Evolutionary conservation across 2,888 invertebrate species (phyloP), one percentile per base, ranked within the genome.

Genomic region (Calliopum simillimum): DNA sequence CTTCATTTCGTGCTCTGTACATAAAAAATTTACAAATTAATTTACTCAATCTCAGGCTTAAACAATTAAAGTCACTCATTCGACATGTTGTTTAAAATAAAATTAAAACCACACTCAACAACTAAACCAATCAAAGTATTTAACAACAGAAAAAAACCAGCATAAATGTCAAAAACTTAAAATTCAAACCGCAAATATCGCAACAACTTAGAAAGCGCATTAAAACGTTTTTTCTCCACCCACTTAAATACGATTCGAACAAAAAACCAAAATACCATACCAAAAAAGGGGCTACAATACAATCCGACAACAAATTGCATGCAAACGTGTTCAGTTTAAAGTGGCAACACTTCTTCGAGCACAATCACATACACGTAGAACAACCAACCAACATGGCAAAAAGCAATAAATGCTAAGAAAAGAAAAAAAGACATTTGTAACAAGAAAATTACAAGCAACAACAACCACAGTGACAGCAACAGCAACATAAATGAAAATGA

Each of bases 51-150:
- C 8, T 4, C 33, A 33, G 8, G 5, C 8, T 33, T 3, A 6
- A 8, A 5, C 8, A 33, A 33, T 33, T 33, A 33, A 33, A 1
- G 33, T 33, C 33, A 33, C 33, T 33, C 33, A 33, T 33, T 6
- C 33, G 4, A 33, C 23, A 56, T 23, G 13, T n/a, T 13, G 33
- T 58, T 58, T 4, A 41, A 61, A 43, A 23, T 41, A 23, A 46
- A 21, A 66, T 43, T 14, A 19, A 62, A 64, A 51, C 66, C 67
- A 73, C 58, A 46, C 67, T 47, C 65, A 69, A 71, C 55, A 72
- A 59, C 58, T 23, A 58, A 4, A 66, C 53, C 21, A 66, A 33
- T 33, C 33, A 33, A 33, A 33, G 33, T 6, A 33, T 33, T 33
- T 33, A 33, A 8, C 33, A 33, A 66, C 68, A 63, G 47, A 47